Evolutionary conservation across 2,113 vertebrate genomes (phyloP), one percentile per base, ranked within the genome.

Genomic region (Erpornis zantholeuca): DNA sequence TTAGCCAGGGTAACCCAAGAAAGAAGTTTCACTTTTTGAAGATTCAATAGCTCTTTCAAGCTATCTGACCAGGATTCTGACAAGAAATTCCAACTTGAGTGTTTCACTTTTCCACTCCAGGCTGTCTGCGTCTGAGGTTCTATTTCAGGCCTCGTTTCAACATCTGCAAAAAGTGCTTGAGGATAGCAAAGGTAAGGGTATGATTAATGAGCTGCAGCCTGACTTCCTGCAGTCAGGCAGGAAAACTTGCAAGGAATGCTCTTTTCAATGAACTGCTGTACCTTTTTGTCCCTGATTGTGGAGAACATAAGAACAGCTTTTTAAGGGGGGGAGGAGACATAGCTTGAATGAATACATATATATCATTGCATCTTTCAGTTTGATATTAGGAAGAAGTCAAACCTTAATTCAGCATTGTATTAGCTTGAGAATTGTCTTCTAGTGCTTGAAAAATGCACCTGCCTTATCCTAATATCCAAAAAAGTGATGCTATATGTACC

Each of bases 381-480:
- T 35, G 54, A 40, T 11, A 38, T 76, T 4, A 59, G 29, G 21
- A 54, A 50, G 56, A 49, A 33, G 6, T 22, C 27, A 54, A 31
- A 53, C 9, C 9, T 75, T 54, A 24, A 42, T 61, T 61, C 9
- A 15, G n/a, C 22, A 8, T 49, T 36, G 12, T 12, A 8, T 21
- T 54, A 52, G 2, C 21, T 20, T 68, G n/a, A 86, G 53, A 52
- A 31, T 15, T 60, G n/a, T 60, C 66, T 38, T 31, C n/a, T 4
- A 49, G 12, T 0, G 0, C 54, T 50, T 50, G 42, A 16, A 13
- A 25, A 54, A 50, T 14, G 3, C 23, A 13, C 27, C 20, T 75
- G 54, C 23, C 42, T 69, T 50, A 15, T 25, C 31, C 42, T n/a
- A 7, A 23, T 7, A 14, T 10, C 35, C 31, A 21, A 31, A 50